Conservation (phyloP, 1,140 invertebrate species). For the Pararge aegeria region DNA sequence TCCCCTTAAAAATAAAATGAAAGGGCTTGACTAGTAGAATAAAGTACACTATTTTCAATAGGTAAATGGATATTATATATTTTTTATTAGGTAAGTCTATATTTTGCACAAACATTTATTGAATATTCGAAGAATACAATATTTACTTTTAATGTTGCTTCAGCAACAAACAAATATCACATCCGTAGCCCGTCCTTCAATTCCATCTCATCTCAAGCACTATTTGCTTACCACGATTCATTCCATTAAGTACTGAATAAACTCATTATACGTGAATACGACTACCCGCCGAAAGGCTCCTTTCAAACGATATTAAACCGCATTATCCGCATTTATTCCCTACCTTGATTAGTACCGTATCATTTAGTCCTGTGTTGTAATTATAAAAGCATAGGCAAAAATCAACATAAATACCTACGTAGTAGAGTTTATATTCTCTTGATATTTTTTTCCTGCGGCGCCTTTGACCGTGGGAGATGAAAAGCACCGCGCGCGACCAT, state of each 20-base stretch:
- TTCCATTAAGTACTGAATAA: constrained; percentile 75
- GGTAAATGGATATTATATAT: no score
- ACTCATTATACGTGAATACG: constrained; percentile 73
- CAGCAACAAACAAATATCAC: constrained; percentile 20
- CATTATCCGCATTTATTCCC: constrained; percentile 76
- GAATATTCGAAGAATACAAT: no score
- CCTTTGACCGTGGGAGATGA: constrained; percentile 71
- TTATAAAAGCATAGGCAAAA: constrained; percentile 47
- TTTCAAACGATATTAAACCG: constrained; percentile 74
- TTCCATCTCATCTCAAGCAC: constrained; percentile 41
- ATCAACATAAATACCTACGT: constrained; percentile 14
- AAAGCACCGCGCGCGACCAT: constrained; percentile 70
- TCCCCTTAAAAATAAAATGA: no score
- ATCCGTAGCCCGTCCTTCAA: constrained; percentile 15
- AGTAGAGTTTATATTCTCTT: constrained; percentile 39
- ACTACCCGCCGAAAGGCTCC: constrained; percentile 71
- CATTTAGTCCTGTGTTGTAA: constrained; percentile 76
- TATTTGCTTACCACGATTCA: constrained; percentile 76
- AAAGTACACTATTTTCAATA: no score
- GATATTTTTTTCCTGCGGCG: constrained; percentile 42
- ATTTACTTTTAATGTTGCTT: no score
- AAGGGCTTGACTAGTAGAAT: no score
- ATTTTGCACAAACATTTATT: no score
- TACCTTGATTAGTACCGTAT: constrained; percentile 76
- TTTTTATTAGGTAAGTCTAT: no score